Base-by-base conservation (phyloP, 1,140 invertebrate species). In the Planococcus citri region DNA sequence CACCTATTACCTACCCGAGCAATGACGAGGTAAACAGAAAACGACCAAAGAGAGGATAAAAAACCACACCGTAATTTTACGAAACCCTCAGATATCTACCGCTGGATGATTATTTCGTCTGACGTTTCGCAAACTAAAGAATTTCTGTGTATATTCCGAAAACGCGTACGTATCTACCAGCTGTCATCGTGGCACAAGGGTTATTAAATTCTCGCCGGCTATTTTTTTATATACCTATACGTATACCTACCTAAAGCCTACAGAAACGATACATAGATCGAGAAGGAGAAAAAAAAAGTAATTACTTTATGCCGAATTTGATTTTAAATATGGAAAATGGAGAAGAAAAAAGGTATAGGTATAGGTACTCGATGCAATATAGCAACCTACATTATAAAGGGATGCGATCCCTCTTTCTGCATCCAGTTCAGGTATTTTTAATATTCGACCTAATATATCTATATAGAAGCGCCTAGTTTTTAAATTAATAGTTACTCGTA, bases 251-350 rank as follows among this genome's bases (percentile, higher is more conserved):
- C n/a, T n/a, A n/a, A n/a, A n/a, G n/a, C n/a, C n/a, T n/a, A n/a
- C n/a, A n/a, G n/a, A n/a, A n/a, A n/a, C n/a, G n/a, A n/a, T n/a
- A n/a, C n/a, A n/a, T n/a, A n/a, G 33, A 14, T 14, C 33, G 33
- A 37, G 6, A 8, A 8, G 41, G 41, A 17, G 41, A 51, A 51
- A 51, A 51, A n/a, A 33, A 33, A 33, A 33, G 29, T 51, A 51
- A 51, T 51, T 51, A 51, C 41, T 51, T 51, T 51, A 51, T 51
- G 41, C 41, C 41, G 41, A 51, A 51, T 51, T 51, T 20, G 41
- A 51, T 51, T 51, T 51, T 51, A 51, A 51, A 51, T 51, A 51
- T 51, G 41, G 41, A 51, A 51, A 51, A 51, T n/a, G 41, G n/a
- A 51, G 6, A 17, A 17, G 12, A 17, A 51, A 14, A 14, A 20